These are phyloP conservation scores for Actenoides lindsayi DNA, from an alignment of 2,113 vertebrate genomes.

Conservation along the genomic window DNA sequence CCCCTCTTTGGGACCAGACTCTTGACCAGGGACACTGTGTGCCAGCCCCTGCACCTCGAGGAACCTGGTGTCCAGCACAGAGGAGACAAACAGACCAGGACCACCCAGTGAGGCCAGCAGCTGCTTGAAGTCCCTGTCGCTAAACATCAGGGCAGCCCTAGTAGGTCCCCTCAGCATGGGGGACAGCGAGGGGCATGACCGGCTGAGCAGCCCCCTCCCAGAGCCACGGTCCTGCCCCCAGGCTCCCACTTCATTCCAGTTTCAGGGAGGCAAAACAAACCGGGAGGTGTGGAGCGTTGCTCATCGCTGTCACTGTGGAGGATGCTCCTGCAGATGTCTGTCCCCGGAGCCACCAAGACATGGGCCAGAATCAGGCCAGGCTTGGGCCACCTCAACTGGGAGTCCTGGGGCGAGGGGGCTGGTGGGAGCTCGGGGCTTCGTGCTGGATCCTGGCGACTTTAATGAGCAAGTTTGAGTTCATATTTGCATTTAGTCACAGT, in stretches of 20 bases:
- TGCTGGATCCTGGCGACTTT: not conserved
- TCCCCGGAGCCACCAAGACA: fast-evolving
- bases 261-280: not conserved
- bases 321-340: fast-evolving
- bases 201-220: fast-evolving
- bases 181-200: not conserved
- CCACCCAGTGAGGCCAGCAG: fast-evolving
- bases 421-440: not conserved
- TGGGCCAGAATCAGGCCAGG: fast-evolving
- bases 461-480: slow-evolving; percentile 31
- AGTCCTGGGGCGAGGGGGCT: fast-evolving
- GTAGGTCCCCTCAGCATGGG: fast-evolving
- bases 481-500: slow-evolving; percentile 72
- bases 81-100: not conserved
- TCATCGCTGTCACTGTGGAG: fast-evolving
- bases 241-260: fast-evolving
- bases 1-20: not conserved
- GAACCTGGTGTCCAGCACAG: fast-evolving
- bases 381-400: fast-evolving
- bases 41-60: not conserved
- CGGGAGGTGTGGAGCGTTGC: fast-evolving
- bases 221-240: not conserved
- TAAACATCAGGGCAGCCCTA: not conserved
- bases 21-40: fast-evolving
- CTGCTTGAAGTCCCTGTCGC: not conserved